Evolutionary conservation across 2,888 invertebrate species (phyloP).

Genomic region (Sphinx pinastri): DNA sequence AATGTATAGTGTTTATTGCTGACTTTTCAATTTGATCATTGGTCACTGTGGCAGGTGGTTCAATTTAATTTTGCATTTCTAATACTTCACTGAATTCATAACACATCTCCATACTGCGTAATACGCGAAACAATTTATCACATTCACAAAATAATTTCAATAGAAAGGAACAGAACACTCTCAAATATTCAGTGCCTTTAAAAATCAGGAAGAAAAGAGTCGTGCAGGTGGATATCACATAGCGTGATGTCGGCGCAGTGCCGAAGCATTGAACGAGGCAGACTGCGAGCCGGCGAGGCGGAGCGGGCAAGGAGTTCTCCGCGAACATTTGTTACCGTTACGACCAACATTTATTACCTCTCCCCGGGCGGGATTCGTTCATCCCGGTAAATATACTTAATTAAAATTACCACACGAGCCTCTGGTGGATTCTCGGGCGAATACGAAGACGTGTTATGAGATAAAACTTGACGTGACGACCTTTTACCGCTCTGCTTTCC

Average conservation of each 20-base stretch:
- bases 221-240: conserved; percentile 66
- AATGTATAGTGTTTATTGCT: conserved; percentile 8
- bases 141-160: conserved; percentile 4
- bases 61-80: no score
- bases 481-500: conserved; percentile 5
- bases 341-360: conserved; percentile 70
- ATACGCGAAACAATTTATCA: background rate
- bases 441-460: conserved; percentile 60
- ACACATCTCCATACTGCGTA: background rate
- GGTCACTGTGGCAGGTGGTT: background rate
- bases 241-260: conserved; percentile 47
- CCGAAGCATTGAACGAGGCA: conserved; percentile 30
- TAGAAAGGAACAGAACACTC: conserved; percentile 38
- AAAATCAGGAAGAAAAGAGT: conserved; percentile 63
- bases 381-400: conserved; percentile 76
- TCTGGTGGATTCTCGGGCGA: conserved; percentile 59
- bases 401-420: conserved; percentile 77
- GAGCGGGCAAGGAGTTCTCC: conserved; percentile 40
- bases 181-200: conserved; percentile 53
- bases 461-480: conserved; percentile 46
- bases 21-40: background rate
- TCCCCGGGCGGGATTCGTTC: conserved; percentile 57
- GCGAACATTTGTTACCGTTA: conserved; percentile 74
- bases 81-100: background rate
- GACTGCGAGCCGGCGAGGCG: conserved; percentile 35